Conservation (phyloP, 2,113 vertebrate genomes). For the Philantomba maxwellii region DNA sequence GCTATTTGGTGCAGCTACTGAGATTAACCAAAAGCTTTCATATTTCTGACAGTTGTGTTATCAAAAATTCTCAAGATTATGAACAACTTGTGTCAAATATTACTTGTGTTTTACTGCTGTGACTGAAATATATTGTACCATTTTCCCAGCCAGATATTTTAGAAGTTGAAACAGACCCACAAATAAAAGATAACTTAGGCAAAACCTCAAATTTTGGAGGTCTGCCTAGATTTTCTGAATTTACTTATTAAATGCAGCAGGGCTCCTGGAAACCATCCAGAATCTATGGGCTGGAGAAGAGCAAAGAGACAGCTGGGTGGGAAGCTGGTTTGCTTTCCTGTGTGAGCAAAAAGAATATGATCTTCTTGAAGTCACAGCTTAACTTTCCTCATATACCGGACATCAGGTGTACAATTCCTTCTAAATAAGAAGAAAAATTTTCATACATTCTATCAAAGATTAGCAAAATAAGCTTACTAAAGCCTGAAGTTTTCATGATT, state of each 20-base stretch:
- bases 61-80: conserved; percentile 14
- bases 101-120: conserved; percentile 55
- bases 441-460: background rate
- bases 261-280: conserved; percentile 85
- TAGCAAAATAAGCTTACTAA: background rate
- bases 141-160: conserved; percentile 71
- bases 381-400: conserved; percentile 32
- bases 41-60: conserved; percentile 9
- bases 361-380: conserved; percentile 62
- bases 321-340: conserved; percentile 72
- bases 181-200: conserved; percentile 83
- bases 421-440: background rate
- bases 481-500: conserved; percentile 35
- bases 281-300: conserved; percentile 74
- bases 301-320: conserved; percentile 69
- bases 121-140: conserved; percentile 70
- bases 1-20: background rate
- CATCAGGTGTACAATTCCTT: background rate
- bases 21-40: background rate
- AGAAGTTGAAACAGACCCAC: conserved; percentile 75
- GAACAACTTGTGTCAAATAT: conserved; percentile 31
- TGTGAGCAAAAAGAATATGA: conserved; percentile 58
- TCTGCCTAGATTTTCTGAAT: conserved; percentile 86
- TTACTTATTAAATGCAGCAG: conserved; percentile 91
- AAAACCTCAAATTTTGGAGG: conserved; percentile 86